Evolutionary conservation across 2,113 vertebrate genomes (phyloP), one percentile per base, ranked within the genome.

Genomic region (Noturus placidus): DNA sequence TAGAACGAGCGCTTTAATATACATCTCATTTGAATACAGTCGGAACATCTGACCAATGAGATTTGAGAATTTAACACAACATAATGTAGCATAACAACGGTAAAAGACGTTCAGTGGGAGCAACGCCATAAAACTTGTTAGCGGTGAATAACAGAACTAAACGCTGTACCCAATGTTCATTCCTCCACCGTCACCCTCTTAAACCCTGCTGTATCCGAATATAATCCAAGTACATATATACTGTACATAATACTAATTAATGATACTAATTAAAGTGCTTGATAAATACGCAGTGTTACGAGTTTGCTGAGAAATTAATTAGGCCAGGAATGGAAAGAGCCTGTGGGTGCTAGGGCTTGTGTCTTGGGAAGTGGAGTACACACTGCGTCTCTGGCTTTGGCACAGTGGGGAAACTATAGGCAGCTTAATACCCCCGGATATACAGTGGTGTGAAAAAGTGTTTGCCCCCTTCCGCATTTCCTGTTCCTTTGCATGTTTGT

Each of bases 291-390:
- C 91, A 87, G 91, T 74, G 90, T 93, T 94, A 94, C 88, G 91
- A 86, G 89, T 80, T 90, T 92, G 90, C 85, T 94, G 82, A 89
- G 95, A 94, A 95, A 96, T 92, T 96, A 96, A 97, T 96, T 96
- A 97, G 93, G 94, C 90, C 88, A 93, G 82, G 33, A 90, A 92
- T 93, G 89, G 92, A 92, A 86, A 84, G 92, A 94, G 92, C 88
- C 88, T 83, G 91, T 94, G 86, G 91, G 92, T 92, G 91, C 91
- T 92, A 84, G 89, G 46, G 67, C 70, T 78, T 84, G 80, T 91
- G 87, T 93, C 90, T 85, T 87, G 89, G 80, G 92, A 89, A 69
- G 87, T 61, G 87, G 91, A 91, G 93, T 54, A 50, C 46, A 76
- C 82, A 85, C 76, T 94, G 87, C 63, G 91, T 94, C 94, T 94